Percentiles rank a stretch among this genome's conserved stretches.
phyloP scores from a whole-genome alignment of 2,113 vertebrate genomes.

The Crotalus viridis region DNA sequence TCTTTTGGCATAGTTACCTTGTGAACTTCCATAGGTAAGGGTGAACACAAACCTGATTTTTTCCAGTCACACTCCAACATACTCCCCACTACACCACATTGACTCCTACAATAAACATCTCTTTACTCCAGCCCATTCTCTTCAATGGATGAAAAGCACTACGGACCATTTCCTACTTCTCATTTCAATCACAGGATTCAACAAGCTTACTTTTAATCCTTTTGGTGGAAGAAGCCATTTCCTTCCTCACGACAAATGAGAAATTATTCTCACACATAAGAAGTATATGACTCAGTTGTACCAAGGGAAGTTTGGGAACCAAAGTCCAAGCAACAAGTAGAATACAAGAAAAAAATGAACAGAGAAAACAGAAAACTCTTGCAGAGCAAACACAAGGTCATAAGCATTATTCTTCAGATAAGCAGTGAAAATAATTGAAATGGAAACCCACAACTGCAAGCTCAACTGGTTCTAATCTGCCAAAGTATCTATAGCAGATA shows the following conservation, averaged over 20 bases:
- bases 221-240: not conserved
- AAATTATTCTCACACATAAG: not conserved
- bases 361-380: not conserved
- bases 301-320: not conserved
- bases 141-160: not conserved
- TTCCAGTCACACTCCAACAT: not conserved
- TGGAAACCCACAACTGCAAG: not conserved
- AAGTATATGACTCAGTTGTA: not conserved
- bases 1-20: not conserved
- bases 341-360: not conserved
- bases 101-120: not conserved
- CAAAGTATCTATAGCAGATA: not conserved
- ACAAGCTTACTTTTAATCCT: not conserved
- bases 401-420: not conserved
- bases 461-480: not conserved
- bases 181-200: not conserved
- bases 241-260: not conserved
- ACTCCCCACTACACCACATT: not conserved
- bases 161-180: not conserved
- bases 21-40: not conserved
- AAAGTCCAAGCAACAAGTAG: not conserved
- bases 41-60: not conserved
- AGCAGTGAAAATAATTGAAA: not conserved
- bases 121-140: not conserved
- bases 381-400: not conserved